These are phyloP conservation scores for Cephalotes varians DNA, from an alignment of 2,888 invertebrate species.

Conservation along the genomic window DNA sequence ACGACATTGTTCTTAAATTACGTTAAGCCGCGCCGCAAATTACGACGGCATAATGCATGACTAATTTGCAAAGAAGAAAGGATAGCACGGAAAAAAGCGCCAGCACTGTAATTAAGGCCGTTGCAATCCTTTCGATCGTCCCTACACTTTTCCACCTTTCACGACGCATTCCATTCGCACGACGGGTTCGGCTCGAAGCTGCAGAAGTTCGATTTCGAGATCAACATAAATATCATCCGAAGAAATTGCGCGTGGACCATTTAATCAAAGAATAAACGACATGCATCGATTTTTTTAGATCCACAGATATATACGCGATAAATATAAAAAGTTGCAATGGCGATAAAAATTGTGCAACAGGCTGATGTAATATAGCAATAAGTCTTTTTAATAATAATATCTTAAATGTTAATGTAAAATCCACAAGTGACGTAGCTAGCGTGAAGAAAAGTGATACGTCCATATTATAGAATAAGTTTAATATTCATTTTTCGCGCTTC, in stretches of 20 bases:
- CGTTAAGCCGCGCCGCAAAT: slow-evolving; percentile 31
- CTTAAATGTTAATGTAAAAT: not conserved
- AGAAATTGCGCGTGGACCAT: not conserved
- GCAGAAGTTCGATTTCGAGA: slow-evolving; percentile 58
- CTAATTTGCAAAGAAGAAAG: slow-evolving; percentile 55
- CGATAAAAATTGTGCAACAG: not conserved
- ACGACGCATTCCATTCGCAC: slow-evolving; percentile 59
- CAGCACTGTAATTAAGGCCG: slow-evolving; percentile 48
- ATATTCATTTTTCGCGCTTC: not conserved
- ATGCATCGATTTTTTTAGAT: not conserved
- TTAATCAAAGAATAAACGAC: not conserved
- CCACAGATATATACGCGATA: no score
- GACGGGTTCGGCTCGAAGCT: slow-evolving; percentile 36
- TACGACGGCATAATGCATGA: slow-evolving; percentile 46
- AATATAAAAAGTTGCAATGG: not conserved
- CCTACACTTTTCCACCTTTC: slow-evolving; percentile 54
- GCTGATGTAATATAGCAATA: not conserved
- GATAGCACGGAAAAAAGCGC: slow-evolving; percentile 45
- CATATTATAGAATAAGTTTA: not conserved
- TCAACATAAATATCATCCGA: not conserved
- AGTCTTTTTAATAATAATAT: not conserved
- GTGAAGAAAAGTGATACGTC: not conserved
- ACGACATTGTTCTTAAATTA: slow-evolving; percentile 44
- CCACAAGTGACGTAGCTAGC: not conserved
- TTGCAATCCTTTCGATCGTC: slow-evolving; percentile 55